Evolutionary conservation across 2,113 vertebrate genomes (phyloP), one percentile per base, ranked within the genome.

Genomic region (Menidia beryllina): DNA sequence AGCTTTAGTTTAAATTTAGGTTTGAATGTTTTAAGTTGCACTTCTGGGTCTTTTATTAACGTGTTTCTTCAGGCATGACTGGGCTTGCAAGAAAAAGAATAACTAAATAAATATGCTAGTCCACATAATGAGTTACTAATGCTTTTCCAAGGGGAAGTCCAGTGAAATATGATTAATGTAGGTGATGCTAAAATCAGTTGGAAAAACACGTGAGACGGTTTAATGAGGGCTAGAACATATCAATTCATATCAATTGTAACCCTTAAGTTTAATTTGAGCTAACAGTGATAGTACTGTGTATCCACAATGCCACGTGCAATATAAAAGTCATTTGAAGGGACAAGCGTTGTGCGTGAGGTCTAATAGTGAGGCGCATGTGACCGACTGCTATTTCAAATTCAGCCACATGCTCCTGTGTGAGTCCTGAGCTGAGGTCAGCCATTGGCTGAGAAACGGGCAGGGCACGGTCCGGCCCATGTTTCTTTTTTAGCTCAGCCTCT

Each of bases 391-490:
- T 75, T 82, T 69, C 57, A 50, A 71, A 75, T 69, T 54, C 39
- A 48, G 26, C 45, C 55, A 0, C 30, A 30, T 61, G 70, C 49
- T 45, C 19, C 8, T 5, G 26, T 51, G 48, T 43, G 52, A 48
- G 69, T 69, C 75, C 57, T 7, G 56, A 36, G 23, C 20, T 7
- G 56, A 36, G 20, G n/a, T 13, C 19, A 3, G 3, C 53, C 82
- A 92, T 93, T 91, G 91, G 92, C 54, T 39, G 68, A 88, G 78
- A 69, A n/a, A 53, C 62, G 86, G 92, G 91, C 79, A 68, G 88
- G 75, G 72, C 25, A 23, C 17, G 20, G 5, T 61, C 71, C 81
- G 57, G 47, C 86, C 84, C 68, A 66, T 64, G 17, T 25, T 57
- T 67, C 68, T 63, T 63, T 87, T 90, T 86, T 85, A 84, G 80